Conservation (phyloP, 2,113 vertebrate genomes). For the Apistogramma diplotaenia region DNA sequence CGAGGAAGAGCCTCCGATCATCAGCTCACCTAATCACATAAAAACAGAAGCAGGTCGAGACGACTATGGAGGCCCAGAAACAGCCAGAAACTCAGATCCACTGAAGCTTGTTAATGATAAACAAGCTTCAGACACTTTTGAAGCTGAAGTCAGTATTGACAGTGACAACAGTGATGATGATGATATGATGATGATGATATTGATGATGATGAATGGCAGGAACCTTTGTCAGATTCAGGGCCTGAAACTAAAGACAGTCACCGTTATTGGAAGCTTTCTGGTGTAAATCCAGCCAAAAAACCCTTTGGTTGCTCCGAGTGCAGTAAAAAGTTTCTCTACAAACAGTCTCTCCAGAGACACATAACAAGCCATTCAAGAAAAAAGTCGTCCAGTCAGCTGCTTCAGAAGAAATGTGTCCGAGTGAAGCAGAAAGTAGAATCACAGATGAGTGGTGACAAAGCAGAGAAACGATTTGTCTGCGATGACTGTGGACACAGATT, state of each 20-base stretch:
- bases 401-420: neutral
- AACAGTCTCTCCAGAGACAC: neutral
- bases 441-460: neutral
- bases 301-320: neutral
- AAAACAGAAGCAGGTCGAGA: neutral
- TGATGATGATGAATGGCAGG: neutral
- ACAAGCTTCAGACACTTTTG: neutral
- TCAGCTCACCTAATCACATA: neutral
- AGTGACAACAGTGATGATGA: neutral
- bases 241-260: neutral
- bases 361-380: neutral
- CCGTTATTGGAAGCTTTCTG: rapidly evolving
- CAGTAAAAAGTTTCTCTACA: neutral
- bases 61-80: neutral
- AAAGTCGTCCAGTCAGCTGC: neutral
- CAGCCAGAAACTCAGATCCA: neutral
- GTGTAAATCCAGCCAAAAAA: neutral
- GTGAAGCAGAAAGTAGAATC: neutral
- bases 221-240: neutral
- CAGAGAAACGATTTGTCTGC: neutral
- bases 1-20: neutral
- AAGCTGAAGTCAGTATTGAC: neutral
- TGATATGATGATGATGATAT: neutral
- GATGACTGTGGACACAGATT: neutral
- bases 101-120: too few relatives aligned